Base-by-base conservation (phyloP, 2,113 vertebrate genomes). In the Urocynchramus pylzowi region DNA sequence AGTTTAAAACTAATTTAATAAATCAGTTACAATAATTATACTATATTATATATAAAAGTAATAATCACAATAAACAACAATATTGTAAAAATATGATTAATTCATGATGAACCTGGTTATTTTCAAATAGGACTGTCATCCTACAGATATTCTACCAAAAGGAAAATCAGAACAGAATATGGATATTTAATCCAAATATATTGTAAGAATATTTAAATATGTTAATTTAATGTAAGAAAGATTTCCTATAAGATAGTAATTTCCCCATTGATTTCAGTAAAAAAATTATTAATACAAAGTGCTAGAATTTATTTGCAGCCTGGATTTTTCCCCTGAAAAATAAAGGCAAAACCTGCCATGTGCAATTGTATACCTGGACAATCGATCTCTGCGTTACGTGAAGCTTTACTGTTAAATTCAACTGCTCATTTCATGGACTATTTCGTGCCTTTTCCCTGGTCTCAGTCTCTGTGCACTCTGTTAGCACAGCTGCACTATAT, bases 401-500 rank as follows among this genome's bases (percentile, higher is more conserved):
- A 73, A 78, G 39, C 27, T 88, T 69, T 77, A 61, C 21, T 64
- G 49, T 42, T 26, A 70, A 54, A 88, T 70, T 94, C 50, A 86
- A 6, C 44, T 31, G 35, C 78, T 67, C 15, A 24, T 78, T 94
- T 73, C 27, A 94, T 45, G 52, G 82, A 50, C 44, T 75, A 57
- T 88, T 96, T 91, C 1, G 0, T 70, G 78, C 39, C 39, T 89
- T 89, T 82, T 54, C 76, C 71, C 45, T 37, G 13, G 57, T 82
- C 41, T 79, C 11, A 7, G 50, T 18, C 78, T 91, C 73, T 68
- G 30, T 35, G 37, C 53, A 68, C 56, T 80, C 53, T 93, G 87
- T 90, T 88, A 93, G 87, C 81, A 93, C 82, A 93, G 91, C 93
- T 94, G 89, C 78, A 57, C 47, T 42, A 35, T 69, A 83, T 31